These are phyloP conservation scores for Nymphicus hollandicus DNA, from an alignment of 2,113 vertebrate genomes.

Conservation along the genomic window DNA sequence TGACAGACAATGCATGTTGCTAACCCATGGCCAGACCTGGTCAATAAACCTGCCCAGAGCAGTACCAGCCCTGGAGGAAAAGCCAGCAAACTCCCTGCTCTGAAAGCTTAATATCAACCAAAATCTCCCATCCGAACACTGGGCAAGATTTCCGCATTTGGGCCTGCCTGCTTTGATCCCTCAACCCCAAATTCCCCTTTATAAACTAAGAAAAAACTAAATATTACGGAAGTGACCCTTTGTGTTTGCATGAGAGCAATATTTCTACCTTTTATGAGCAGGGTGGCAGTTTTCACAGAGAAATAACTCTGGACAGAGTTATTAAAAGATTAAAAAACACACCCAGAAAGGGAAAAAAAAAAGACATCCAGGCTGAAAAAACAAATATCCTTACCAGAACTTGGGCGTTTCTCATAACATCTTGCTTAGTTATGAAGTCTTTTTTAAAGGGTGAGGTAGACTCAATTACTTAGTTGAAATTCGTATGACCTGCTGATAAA, in stretches of 20 bases:
- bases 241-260: neutral
- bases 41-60: neutral
- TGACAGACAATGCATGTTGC: neutral
- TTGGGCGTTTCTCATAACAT: slow-evolving; percentile 22
- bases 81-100: neutral
- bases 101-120: neutral
- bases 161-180: neutral
- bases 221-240: neutral
- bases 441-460: neutral
- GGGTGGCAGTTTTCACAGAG: neutral
- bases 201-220: neutral
- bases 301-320: neutral
- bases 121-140: neutral
- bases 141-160: neutral
- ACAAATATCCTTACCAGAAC: slow-evolving; percentile 32
- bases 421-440: slow-evolving; percentile 20
- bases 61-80: neutral
- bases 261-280: neutral
- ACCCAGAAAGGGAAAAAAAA: neutral
- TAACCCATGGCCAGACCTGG: too few species aligned
- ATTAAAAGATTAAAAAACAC: slow-evolving; percentile 57
- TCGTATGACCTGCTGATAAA: neutral
- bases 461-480: neutral
- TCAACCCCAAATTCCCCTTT: neutral
- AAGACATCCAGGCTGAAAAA: slow-evolving; percentile 7